Percentiles rank a stretch among this genome's conserved stretches.
Conservation (phyloP, 2,888 invertebrate genomes). For the Synanthedon andrenaeformis region DNA sequence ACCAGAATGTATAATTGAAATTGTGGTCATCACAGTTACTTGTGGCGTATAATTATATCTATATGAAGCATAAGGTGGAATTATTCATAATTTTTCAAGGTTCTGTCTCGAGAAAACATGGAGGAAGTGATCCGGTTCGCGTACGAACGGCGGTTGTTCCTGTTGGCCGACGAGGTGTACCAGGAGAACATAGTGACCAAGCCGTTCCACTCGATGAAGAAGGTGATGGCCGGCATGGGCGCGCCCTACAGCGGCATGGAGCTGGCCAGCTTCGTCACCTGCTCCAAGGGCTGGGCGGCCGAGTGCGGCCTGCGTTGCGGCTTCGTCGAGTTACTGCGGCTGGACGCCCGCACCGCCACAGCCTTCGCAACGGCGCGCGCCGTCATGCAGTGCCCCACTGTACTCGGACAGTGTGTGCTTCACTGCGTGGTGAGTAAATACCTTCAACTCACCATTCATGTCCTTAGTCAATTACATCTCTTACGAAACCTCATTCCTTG, state of each 20-base stretch:
- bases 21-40: too few relatives aligned
- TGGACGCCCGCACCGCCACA: constrained; percentile 80
- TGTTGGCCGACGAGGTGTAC: constrained; percentile 94
- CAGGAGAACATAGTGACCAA: constrained; percentile 92
- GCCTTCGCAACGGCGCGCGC: constrained; percentile 87
- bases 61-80: too few relatives aligned
- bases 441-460: too few relatives aligned
- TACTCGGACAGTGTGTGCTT: constrained; percentile 89
- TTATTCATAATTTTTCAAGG: constrained; percentile 36
- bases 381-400: constrained; percentile 89
- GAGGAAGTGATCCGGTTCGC: constrained; percentile 92
- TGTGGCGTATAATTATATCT: too few relatives aligned
- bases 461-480: not conserved
- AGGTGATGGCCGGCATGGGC: constrained; percentile 89
- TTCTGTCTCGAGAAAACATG: constrained; percentile 88
- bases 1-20: too few relatives aligned
- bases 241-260: constrained; percentile 85
- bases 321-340: constrained; percentile 86
- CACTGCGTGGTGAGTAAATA: constrained; percentile 72
- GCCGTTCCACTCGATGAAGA: constrained; percentile 91
- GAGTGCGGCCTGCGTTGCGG: constrained; percentile 95
- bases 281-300: constrained; percentile 91
- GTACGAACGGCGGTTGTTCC: constrained; percentile 83
- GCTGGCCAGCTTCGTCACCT: constrained; percentile 92
- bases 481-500: too few relatives aligned